Conservation (phyloP, 2,888 invertebrate species). For the Archaeoteleia sp. region DNA sequence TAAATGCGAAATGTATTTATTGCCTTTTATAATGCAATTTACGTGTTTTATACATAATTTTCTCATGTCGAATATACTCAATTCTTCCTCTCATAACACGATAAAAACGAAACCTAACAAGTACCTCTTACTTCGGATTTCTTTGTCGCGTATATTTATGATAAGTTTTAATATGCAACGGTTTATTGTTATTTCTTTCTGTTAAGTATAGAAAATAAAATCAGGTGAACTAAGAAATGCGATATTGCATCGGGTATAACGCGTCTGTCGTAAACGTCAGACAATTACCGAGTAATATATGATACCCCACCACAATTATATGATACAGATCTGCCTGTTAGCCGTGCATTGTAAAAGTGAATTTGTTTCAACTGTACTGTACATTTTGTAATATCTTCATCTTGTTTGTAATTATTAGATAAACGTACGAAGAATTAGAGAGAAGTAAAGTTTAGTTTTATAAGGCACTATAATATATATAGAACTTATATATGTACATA, state of each 20-base stretch:
- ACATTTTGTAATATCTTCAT: constrained; percentile 72
- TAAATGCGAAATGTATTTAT: constrained; percentile 19
- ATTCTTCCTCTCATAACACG: constrained; percentile 10
- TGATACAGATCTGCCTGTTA: constrained; percentile 60
- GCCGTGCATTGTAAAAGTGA: constrained; percentile 56
- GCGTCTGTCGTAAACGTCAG: constrained; percentile 27
- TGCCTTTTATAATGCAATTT: constrained; percentile 30
- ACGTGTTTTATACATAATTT: constrained; percentile 23
- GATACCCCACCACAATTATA: constrained; percentile 43
- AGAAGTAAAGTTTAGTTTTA: constrained; percentile 65
- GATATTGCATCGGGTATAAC: constrained; percentile 31
- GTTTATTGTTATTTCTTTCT: constrained; percentile 1
- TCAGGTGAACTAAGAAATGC: constrained; percentile 41
- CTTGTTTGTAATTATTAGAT: constrained; percentile 70
- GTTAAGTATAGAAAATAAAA: constrained; percentile 20
- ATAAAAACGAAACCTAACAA: constrained; percentile 21
- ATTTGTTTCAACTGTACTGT: constrained; percentile 71
- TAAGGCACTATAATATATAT: constrained; percentile 71
- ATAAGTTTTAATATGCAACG: not conserved
- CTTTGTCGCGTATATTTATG: constrained; percentile 19
- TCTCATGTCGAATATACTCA: constrained; percentile 9
- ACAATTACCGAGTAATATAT: constrained; percentile 25
- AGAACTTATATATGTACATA: constrained; percentile 70
- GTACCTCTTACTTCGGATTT: constrained; percentile 37
- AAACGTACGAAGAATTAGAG: constrained; percentile 60